Evolutionary conservation across 2,113 vertebrate species (phyloP), one percentile per base, ranked within the genome.

Genomic region (Myiozetetes cayanensis): DNA sequence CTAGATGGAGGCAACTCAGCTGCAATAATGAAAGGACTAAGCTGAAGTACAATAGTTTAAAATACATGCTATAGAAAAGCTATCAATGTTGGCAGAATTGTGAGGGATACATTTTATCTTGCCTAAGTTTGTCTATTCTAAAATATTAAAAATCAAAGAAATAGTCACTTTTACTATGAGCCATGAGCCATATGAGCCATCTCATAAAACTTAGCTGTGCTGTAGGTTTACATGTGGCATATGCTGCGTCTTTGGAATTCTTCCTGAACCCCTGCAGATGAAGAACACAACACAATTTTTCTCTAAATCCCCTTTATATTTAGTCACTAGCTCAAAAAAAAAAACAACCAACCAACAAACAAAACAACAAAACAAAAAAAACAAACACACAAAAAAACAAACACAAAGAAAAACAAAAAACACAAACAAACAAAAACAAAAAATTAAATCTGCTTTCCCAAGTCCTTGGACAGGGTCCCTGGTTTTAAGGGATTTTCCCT

Each of bases 211-310:
- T 53, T 55, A 41, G 15, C 33, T 67, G 58, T 86, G 44, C 67
- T 20, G 41, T 49, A 50, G 16, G 22, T 80, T 56, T 84, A 44
- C 17, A 31, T 0, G 2, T 22, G 33, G 19, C 0, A 0, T 49
- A 37, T 7, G 12, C 37, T 77, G 49, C 18, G 35, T 30, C 75
- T 91, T 62, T 61, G 35, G 43, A 52, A 49, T 58, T 91, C 50
- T 65, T 68, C 52, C 4, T 3, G 65, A 73, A 35, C 8, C 9
- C 18, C n/a, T 70, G 62, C 30, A 71, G 35, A 76, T 27, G 19
- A 59, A 68, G 21, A 68, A 27, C 30, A 53, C 39, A 55, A 31
- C 22, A 21, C 2, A 9, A 0, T 44, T 89, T 84, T 80, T 53
- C 53, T 41, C 12, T 52, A 89, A 70, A 70, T 62, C 5, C n/a